phyloP scores from a whole-genome alignment of 2,113 vertebrate species.

The Mesoclemmys tuberculata region DNA sequence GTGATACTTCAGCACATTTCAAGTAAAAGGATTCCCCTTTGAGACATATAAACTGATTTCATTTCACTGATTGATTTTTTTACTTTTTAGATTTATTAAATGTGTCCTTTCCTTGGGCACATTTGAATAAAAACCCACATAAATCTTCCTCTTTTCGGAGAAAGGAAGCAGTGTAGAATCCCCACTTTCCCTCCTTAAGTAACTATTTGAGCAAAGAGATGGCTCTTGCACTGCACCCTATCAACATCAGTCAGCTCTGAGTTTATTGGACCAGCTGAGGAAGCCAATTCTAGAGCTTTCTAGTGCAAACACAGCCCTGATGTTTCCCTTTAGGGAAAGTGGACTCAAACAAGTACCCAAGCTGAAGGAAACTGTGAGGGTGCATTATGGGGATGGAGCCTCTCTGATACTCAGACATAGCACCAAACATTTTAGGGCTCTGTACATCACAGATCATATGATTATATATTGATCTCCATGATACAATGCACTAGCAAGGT shows the following conservation, averaged over 20 bases:
- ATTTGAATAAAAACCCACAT: not conserved
- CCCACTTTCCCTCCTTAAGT: not conserved
- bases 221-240: not conserved
- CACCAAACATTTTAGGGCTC: not conserved
- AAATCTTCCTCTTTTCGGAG: not conserved
- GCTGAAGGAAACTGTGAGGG: not conserved
- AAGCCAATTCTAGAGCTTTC: not conserved
- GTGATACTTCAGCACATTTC: not conserved
- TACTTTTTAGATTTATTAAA: constrained; percentile 1
- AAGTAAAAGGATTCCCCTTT: not conserved
- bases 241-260: not conserved
- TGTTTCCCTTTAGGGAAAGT: not conserved
- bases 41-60: constrained; percentile 8
- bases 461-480: not conserved
- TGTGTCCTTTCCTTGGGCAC: not conserved
- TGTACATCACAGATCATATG: not conserved
- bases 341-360: not conserved
- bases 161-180: constrained; percentile 1
- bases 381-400: not conserved
- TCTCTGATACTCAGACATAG: not conserved
- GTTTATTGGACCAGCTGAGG: not conserved
- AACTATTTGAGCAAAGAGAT: not conserved
- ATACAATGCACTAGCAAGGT: not conserved
- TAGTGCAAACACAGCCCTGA: not conserved
- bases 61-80: constrained; percentile 19